Evolutionary conservation across 2,888 invertebrate genomes (phyloP), one percentile per base, ranked within the genome.

Genomic region (Calliscelio sp.): DNA sequence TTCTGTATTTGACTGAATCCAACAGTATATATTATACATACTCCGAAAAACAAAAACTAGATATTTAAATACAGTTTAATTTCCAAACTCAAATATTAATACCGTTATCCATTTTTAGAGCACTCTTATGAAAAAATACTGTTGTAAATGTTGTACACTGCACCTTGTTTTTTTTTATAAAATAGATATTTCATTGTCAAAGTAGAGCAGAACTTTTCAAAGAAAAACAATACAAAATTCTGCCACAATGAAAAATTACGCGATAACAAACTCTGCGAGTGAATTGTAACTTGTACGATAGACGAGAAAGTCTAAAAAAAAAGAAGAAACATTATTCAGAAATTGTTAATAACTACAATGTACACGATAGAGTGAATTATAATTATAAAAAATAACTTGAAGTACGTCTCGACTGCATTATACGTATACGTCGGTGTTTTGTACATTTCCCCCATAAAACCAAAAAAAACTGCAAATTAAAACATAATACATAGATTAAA

Each of bases 81-180:
- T 28, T 28, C 8, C 5, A 28, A 28, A 28, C 8, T n/a, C n/a
- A n/a, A n/a, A n/a, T n/a, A n/a, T n/a, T n/a, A n/a, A n/a, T n/a
- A n/a, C n/a, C n/a, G n/a, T n/a, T n/a, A n/a, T n/a, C n/a, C n/a
- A n/a, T n/a, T n/a, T n/a, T n/a, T n/a, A n/a, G n/a, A n/a, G n/a
- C 11, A 18, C 44, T 18, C 5, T 44, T 16, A 16, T 44, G 18
- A 3, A 44, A 16, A 44, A 44, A 46, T 46, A 8, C 14, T 38
- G 38, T 38, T 11, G 49, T 49, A n/a, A 49, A 49, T 22, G 49
- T 49, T 49, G 11, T 22, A 49, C 22, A 22, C 11, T 22, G 22
- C 20, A 49, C 49, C 16, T 49, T 49, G 49, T 49, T 49, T 49
- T 20, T 49, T 22, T 49, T n/a, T n/a, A n/a, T n/a, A n/a, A 20